Percentiles rank a stretch among this genome's conserved stretches.
phyloP scores from a whole-genome alignment of 2,797 vertebrate species.

The Leptoclinus maculatus region DNA sequence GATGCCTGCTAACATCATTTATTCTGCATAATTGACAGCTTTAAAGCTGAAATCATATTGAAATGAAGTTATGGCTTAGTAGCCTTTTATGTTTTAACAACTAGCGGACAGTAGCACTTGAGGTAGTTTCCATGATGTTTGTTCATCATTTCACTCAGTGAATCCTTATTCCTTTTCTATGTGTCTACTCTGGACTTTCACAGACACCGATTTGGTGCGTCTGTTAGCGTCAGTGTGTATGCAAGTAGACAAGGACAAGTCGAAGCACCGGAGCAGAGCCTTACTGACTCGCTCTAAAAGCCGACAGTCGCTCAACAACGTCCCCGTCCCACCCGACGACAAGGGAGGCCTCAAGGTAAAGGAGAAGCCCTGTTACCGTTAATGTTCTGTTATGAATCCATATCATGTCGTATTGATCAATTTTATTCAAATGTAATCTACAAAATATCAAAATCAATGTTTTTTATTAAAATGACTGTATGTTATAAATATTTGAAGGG shows the following conservation, averaged over 20 bases:
- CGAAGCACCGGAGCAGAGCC: slow-evolving; percentile 83
- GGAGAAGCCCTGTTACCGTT: neutral
- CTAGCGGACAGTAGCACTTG: neutral
- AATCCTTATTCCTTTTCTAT: slow-evolving; percentile 1
- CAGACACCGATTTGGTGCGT: slow-evolving; percentile 97
- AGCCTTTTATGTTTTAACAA: neutral
- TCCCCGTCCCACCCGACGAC: slow-evolving; percentile 91
- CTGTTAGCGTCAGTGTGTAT: slow-evolving; percentile 96
- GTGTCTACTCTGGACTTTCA: slow-evolving; percentile 7
- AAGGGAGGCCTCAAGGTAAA: slow-evolving; percentile 94
- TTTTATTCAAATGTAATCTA: neutral
- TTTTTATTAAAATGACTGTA: neutral
- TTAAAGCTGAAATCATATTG: neutral
- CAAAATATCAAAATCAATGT: neutral
- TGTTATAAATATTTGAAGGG: neutral
- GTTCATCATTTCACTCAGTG: neutral
- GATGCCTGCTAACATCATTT: neutral
- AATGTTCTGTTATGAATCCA: neutral
- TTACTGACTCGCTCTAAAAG: slow-evolving; percentile 84
- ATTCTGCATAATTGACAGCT: neutral
- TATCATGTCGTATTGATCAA: neutral
- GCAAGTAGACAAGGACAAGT: slow-evolving; percentile 93
- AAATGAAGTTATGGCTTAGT: neutral
- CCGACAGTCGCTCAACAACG: slow-evolving; percentile 85
- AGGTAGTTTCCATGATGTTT: neutral